Base-by-base conservation (phyloP, 2,113 vertebrate species). In the Ammospiza caudacuta region DNA sequence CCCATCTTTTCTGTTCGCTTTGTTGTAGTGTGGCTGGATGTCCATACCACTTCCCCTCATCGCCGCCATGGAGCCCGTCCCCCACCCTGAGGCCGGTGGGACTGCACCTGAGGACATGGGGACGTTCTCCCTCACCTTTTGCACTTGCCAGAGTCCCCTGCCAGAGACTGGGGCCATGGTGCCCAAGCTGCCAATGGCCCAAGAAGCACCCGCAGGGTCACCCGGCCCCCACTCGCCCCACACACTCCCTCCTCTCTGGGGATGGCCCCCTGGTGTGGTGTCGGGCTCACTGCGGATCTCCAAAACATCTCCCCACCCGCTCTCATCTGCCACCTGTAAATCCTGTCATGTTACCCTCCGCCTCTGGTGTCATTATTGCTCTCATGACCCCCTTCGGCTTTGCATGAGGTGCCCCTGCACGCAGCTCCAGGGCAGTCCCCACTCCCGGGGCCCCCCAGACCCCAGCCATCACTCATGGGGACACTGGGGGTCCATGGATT, bases 1-100 rank as follows among this genome's bases (percentile, higher is more conserved):
- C 89, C 94, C 97, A 97, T 91, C 94, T 93, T 61, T 62, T 95
- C 88, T 97, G 83, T 97, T 82, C 68, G 82, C 94, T 97, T 83
- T 96, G 76, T 97, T 97, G 46, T 97, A 97, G 97, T 29, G 96
- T 95, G 66, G 95, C 95, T 96, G 97, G 97, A 97, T 94, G 92
- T 94, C 87, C 96, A 96, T 97, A 85, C 63, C 95, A 97, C 43
- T 39, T 87, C 84, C 94, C 96, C 89, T 94, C 92, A 94, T 79
- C 41, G 90, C 89, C 23, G 80, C 76, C 68, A 13, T 3, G 82
- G 95, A 95, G 83, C 94, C 92, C 47, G 37, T 43, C 79, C 96
- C 94, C 77, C 3, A 5, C 35, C 76, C 58, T 1, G 81, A 86
- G 91, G 90, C 68, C 4, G 8, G 54, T 43, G 88, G 90, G 76